Conservation (phyloP, 2,113 vertebrate species). For the Zeus faber region DNA sequence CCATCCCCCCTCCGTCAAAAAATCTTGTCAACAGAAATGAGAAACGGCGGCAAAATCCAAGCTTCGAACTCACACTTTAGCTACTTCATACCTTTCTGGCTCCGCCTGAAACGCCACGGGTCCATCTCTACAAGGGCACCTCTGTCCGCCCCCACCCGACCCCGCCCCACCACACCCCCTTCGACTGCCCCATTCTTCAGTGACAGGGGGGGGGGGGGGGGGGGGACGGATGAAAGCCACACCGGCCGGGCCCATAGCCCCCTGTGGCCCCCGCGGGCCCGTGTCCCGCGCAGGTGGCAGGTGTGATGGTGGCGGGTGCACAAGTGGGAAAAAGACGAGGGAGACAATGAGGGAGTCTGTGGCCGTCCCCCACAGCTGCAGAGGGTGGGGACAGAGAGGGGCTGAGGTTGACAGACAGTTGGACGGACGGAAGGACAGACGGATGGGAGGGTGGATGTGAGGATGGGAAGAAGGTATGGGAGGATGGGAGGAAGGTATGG, state of each 20-base stretch:
- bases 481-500: conserved; percentile 40
- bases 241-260: conserved; percentile 17
- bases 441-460: conserved; percentile 40
- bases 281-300: conserved; percentile 75
- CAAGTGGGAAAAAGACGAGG: conserved; percentile 58
- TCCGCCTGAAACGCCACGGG: conserved; percentile 47
- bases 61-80: conserved; percentile 40
- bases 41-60: conserved; percentile 45
- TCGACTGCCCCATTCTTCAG: conserved; percentile 63
- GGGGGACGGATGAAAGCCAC: conserved; percentile 66
- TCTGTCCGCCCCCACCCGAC: conserved; percentile 56
- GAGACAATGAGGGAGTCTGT: conserved; percentile 75
- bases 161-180: conserved; percentile 26
- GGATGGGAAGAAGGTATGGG: conserved; percentile 46
- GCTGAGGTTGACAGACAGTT: conserved; percentile 59
- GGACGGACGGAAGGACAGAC: conserved; percentile 20
- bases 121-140: conserved; percentile 43
- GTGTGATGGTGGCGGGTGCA: conserved; percentile 69
- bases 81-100: conserved; percentile 50
- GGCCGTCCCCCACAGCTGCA: conserved; percentile 67
- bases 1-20: no score
- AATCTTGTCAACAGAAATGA: conserved; percentile 39
- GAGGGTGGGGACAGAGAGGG: conserved; percentile 50
- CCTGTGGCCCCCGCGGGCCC: conserved; percentile 32
- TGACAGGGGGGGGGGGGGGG: conserved; percentile 60